Evolutionary conservation across 2,113 vertebrate species (phyloP).

Genomic region (Hippocampus abdominalis): DNA sequence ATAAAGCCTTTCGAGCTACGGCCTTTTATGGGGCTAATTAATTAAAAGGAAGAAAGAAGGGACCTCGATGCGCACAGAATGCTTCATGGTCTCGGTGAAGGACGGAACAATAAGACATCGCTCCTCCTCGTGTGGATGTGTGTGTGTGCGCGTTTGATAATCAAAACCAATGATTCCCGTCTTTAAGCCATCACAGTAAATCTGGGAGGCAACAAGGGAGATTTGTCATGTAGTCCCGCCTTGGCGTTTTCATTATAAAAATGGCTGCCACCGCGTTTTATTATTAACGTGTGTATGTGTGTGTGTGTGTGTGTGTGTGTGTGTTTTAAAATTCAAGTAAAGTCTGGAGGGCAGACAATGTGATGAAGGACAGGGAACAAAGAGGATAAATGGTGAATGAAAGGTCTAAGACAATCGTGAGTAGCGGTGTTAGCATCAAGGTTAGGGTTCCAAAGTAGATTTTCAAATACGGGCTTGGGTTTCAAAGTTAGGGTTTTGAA

Average conservation of each 20-base stretch:
- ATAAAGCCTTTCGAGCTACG: slow-evolving; percentile 65
- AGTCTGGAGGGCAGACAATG: slow-evolving; percentile 12
- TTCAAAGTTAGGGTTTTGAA: background rate
- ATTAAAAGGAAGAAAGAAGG: slow-evolving; percentile 53
- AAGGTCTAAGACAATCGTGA: background rate
- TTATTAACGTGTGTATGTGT: slow-evolving; percentile 28
- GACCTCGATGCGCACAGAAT: slow-evolving; percentile 47
- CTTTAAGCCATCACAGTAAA: slow-evolving; percentile 51
- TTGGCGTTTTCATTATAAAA: slow-evolving; percentile 54
- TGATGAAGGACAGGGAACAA: background rate
- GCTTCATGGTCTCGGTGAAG: slow-evolving; percentile 47
- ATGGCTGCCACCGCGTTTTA: slow-evolving; percentile 25
- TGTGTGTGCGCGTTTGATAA: slow-evolving; percentile 30
- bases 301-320: slow-evolving; percentile 3
- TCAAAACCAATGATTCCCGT: slow-evolving; percentile 53
- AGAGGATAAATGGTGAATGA: background rate
- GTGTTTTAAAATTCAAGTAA: slow-evolving; percentile 8
- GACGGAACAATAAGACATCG: slow-evolving; percentile 62
- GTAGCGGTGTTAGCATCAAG: no score
- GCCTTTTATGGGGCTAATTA: slow-evolving; percentile 66
- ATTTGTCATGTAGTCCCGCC: slow-evolving; percentile 53
- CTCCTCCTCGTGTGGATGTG: slow-evolving; percentile 35
- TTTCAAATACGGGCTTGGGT: no score
- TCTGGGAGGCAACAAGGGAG: slow-evolving; percentile 44
- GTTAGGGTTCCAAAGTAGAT: no score